These are phyloP conservation scores for Ligdia adustata DNA, from an alignment of 2,888 invertebrate species.

Conservation along the genomic window DNA sequence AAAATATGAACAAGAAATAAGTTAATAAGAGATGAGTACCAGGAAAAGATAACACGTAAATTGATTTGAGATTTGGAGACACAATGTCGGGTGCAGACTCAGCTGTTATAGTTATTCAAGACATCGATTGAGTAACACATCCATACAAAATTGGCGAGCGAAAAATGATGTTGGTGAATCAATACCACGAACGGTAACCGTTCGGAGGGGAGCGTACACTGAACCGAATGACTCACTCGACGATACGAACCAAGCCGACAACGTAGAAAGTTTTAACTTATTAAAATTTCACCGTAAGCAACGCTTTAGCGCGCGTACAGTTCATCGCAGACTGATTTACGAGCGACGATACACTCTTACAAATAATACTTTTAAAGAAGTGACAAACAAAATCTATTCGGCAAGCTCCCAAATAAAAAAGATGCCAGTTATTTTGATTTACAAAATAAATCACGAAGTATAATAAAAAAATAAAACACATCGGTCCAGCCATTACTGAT, in stretches of 20 bases:
- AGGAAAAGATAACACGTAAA: too few relatives aligned
- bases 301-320: constrained; percentile 53
- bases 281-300: constrained; percentile 80
- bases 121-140: constrained; percentile 44
- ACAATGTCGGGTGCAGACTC: constrained; percentile 11
- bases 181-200: constrained; percentile 42
- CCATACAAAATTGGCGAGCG: constrained; percentile 34
- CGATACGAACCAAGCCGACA: constrained; percentile 46
- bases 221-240: constrained; percentile 59
- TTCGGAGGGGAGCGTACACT: constrained; percentile 60
- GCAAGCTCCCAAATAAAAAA: too few relatives aligned
- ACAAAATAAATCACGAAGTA: too few relatives aligned
- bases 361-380: too few relatives aligned
- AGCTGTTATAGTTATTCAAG: constrained; percentile 39
- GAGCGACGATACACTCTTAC: constrained; percentile 24
- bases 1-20: too few relatives aligned
- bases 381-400: too few relatives aligned
- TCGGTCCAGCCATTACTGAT: too few relatives aligned
- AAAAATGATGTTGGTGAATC: constrained; percentile 43
- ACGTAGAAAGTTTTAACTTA: constrained; percentile 75
- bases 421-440: too few relatives aligned
- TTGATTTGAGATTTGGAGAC: too few relatives aligned
- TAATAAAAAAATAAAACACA: too few relatives aligned
- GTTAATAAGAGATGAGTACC: too few relatives aligned
- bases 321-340: constrained; percentile 52